Percentiles rank a stretch among this genome's conserved stretches.
Conservation (phyloP, 2,113 vertebrate species). For the Acrocephalus arundinaceus region DNA sequence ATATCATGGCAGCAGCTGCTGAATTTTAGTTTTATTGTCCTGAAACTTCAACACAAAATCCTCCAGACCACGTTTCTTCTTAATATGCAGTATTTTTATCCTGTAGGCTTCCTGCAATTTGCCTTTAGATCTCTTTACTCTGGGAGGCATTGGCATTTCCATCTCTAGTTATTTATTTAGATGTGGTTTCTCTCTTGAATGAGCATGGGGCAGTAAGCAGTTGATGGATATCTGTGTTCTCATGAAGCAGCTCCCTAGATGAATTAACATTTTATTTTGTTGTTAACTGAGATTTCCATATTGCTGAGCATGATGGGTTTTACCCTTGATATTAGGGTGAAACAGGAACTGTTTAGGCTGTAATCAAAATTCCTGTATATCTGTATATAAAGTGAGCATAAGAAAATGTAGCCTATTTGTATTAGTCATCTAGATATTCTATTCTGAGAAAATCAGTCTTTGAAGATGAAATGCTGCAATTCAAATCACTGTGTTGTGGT, state of each 20-base stretch:
- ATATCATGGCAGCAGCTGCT: constrained; percentile 43
- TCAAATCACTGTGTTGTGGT: neutral
- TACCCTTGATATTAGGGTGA: neutral
- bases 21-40: constrained; percentile 44
- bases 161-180: neutral
- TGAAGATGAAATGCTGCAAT: neutral
- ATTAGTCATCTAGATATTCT: neutral
- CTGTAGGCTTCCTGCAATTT: neutral
- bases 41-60: constrained; percentile 46
- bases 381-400: neutral
- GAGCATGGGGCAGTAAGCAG: neutral
- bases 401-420: neutral
- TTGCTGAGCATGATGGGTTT: neutral
- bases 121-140: neutral
- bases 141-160: neutral
- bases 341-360: neutral
- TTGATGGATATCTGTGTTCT: neutral
- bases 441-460: neutral
- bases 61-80: constrained; percentile 21
- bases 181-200: neutral
- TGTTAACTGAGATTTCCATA: neutral
- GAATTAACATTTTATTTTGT: neutral
- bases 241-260: neutral
- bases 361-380: neutral
- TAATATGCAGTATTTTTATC: neutral